Evolutionary conservation across 2,113 vertebrate genomes (phyloP).

Genomic region (Hucho hucho): DNA sequence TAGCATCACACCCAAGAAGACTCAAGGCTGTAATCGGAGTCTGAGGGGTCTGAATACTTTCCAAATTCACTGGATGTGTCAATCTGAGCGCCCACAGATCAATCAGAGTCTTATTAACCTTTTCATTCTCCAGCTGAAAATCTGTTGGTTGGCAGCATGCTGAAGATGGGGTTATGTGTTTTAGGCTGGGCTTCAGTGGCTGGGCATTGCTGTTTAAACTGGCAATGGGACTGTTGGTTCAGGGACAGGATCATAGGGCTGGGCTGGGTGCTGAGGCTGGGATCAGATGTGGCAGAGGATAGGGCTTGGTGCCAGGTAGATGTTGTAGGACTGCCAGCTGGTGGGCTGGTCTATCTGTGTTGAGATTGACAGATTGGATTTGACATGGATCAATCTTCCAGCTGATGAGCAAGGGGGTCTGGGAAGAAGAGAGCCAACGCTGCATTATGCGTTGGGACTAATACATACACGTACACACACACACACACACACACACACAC

Average conservation of each 20-base stretch:
- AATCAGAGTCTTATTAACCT: conserved; percentile 65
- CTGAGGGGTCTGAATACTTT: too few species aligned
- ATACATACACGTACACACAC: conserved; percentile 27
- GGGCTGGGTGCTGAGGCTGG: background rate
- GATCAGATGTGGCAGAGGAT: background rate
- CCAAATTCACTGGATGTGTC: conserved; percentile 33
- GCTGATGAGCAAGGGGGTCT: conserved; percentile 58
- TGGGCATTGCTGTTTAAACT: background rate
- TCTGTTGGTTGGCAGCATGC: conserved; percentile 44
- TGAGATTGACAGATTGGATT: conserved; percentile 62
- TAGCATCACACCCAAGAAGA: too few species aligned
- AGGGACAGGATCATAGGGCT: background rate
- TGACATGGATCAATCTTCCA: conserved; percentile 70
- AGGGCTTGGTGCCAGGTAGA: background rate
- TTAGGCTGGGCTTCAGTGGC: background rate
- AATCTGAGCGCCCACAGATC: conserved; percentile 59
- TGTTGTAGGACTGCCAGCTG: background rate
- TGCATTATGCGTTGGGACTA: conserved; percentile 37
- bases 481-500: conserved; percentile 8
- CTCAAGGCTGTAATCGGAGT: too few species aligned
- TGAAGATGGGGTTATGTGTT: background rate
- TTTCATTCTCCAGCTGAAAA: conserved; percentile 64
- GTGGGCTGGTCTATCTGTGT: background rate
- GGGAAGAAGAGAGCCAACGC: conserved; percentile 43
- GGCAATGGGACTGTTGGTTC: background rate